Evolutionary conservation across 92 coral and sea anemone genomes (phyloP), one percentile per base, ranked within the genome.

Genomic region (Siderastrea siderea): DNA sequence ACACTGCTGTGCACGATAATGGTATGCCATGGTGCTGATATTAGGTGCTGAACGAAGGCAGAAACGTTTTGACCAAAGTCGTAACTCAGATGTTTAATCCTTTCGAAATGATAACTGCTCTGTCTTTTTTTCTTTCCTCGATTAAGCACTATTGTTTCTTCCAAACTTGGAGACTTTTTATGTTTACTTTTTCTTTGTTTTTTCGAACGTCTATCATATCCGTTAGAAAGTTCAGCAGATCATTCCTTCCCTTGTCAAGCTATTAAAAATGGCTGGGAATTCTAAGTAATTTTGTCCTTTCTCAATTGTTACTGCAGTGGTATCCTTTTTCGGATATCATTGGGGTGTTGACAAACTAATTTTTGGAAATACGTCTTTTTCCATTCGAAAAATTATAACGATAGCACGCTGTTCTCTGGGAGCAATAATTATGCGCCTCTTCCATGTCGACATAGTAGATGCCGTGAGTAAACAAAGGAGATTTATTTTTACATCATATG

Each of bases 381-480:
- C 47, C n/a, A 8, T 6, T 9, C 19, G 44, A 50, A 50, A 4
- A 13, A 74, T 50, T 7, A 50, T 48, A 10, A 74, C 15, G 13
- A 74, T 10, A 14, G 57, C 79, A 47, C 47, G 6, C 44, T 4
- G 10, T n/a, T 58, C 79, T 74, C 79, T 74, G 57, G 44, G 47
- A 74, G 3, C 79, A 74, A 3, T 74, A 43, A 2, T 19, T 8
- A 1, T 14, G 47, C 1, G 45, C 62, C 1, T 55, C 47, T 74
- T 47, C 61, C 5, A 49, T 14, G 43, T 16, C 61, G 50, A 74
- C 44, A 15, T 50, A 50, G 47, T 74, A 74, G 62, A 74, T 50
- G 59, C 79, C 49, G 58, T 74, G 79, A 2, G n/a, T 55, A 74
- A 74, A 50, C 49, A 58, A 50, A 74, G 10, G 16, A 74, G 14